Conservation (phyloP, 1,140 invertebrate species). For the Anadara kagoshimensis region DNA sequence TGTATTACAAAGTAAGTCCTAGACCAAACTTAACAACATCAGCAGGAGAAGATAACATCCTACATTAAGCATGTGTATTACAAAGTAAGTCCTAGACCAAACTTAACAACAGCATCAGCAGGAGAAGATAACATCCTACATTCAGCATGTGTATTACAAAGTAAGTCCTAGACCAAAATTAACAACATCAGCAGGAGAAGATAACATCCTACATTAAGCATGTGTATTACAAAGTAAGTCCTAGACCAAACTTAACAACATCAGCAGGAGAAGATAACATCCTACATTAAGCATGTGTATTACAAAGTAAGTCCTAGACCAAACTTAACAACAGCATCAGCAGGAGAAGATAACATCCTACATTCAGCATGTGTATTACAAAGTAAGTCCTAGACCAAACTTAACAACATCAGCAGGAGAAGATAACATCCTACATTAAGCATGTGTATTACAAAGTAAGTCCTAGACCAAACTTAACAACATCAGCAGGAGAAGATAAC, state of each 20-base stretch:
- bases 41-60: not conserved
- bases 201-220: not conserved
- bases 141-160: not conserved
- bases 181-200: not conserved
- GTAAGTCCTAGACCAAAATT: not conserved
- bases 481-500: not conserved
- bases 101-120: no score
- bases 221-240: not conserved
- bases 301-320: not conserved
- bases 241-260: not conserved
- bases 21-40: no score
- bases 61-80: not conserved
- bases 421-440: not conserved
- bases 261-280: not conserved
- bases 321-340: no score
- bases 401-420: not conserved
- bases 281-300: not conserved
- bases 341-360: not conserved
- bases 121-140: not conserved
- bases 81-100: not conserved
- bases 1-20: not conserved
- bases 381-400: not conserved
- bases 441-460: not conserved
- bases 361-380: not conserved
- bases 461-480: not conserved